A percentile compares a stretch with the other conserved stretches of the same genome.
These are phyloP conservation scores for Stictocephala bisonia DNA, from an alignment of 2,888 invertebrate genomes.

Conservation along the genomic window DNA sequence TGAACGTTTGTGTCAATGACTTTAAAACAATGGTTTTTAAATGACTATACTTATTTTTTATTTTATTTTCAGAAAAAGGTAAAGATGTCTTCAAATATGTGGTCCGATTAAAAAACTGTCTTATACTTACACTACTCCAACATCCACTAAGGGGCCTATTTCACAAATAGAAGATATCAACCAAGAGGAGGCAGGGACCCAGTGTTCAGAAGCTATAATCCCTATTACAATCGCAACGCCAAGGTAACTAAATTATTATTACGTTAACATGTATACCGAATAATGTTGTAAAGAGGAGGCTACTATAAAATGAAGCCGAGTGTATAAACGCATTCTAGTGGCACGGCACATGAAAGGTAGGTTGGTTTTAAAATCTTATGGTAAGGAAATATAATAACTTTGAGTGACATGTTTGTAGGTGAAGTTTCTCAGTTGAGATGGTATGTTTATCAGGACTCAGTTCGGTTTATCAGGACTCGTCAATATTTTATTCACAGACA, in stretches of 20 bases:
- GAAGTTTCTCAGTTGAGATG: conserved; percentile 13
- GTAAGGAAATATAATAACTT: conserved; percentile 5
- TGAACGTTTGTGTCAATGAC: conserved; percentile 5
- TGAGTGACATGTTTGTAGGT: conserved; percentile 2
- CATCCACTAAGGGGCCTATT: conserved; percentile 6
- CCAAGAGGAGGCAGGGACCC: not conserved
- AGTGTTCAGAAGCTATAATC: conserved; percentile 4
- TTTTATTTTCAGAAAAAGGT: not conserved
- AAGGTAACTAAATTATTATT: too few species aligned
- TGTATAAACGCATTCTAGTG: conserved; percentile 9
- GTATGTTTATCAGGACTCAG: conserved; percentile 13
- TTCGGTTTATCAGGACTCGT: too few species aligned
- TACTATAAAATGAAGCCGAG: conserved; percentile 8
- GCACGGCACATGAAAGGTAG: conserved; percentile 6
- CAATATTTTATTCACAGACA: not conserved
- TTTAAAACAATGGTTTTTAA: conserved; percentile 7
- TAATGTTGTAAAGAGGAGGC: conserved; percentile 10
- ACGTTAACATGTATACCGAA: conserved; percentile 1
- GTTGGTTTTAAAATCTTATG: conserved; percentile 18
- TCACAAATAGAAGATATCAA: conserved; percentile 10
- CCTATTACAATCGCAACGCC: too few species aligned
- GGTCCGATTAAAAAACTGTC: not conserved
- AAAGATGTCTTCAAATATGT: not conserved
- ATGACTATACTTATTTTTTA: not conserved
- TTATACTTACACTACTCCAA: conserved; percentile 5